Conservation (phyloP, 2,113 vertebrate genomes). For the Melanerpes formicivorus region DNA sequence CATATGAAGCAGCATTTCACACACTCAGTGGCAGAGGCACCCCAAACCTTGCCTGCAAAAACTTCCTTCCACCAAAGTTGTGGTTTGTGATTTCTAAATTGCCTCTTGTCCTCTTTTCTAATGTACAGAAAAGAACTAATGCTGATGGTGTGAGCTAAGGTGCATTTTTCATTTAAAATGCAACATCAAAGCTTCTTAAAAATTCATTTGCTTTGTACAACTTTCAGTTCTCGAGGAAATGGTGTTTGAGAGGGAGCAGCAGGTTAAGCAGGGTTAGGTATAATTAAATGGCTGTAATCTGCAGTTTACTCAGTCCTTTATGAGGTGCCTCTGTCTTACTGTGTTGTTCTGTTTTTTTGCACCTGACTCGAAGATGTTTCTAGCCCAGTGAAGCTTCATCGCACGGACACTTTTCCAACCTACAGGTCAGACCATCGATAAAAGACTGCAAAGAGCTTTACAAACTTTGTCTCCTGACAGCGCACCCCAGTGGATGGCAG, state of each 20-base stretch:
- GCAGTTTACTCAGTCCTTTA: neutral
- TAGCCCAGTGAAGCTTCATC: slow-evolving; percentile 78
- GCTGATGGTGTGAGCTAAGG: neutral
- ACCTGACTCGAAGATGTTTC: slow-evolving; percentile 58
- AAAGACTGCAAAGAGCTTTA: neutral
- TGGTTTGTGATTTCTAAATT: neutral
- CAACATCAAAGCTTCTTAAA: neutral
- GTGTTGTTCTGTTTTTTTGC: neutral
- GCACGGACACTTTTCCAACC: slow-evolving; percentile 79
- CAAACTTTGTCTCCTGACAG: neutral
- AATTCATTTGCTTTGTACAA: neutral
- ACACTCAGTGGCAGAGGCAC: neutral
- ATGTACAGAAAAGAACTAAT: neutral
- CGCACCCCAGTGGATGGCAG: neutral
- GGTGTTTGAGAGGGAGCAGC: neutral
- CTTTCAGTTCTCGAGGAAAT: neutral
- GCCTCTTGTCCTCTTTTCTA: neutral
- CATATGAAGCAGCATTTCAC: neutral
- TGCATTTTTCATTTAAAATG: neutral
- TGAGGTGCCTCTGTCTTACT: neutral
- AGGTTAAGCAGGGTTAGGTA: neutral
- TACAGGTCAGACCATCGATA: slow-evolving; percentile 76
- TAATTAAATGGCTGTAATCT: neutral
- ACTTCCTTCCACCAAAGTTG: neutral
- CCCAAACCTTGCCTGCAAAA: neutral